A percentile compares a stretch with the other conserved stretches of the same genome.
Evolutionary conservation across 2,113 vertebrate species (phyloP).

Genomic region (Antennarius striatus): DNA sequence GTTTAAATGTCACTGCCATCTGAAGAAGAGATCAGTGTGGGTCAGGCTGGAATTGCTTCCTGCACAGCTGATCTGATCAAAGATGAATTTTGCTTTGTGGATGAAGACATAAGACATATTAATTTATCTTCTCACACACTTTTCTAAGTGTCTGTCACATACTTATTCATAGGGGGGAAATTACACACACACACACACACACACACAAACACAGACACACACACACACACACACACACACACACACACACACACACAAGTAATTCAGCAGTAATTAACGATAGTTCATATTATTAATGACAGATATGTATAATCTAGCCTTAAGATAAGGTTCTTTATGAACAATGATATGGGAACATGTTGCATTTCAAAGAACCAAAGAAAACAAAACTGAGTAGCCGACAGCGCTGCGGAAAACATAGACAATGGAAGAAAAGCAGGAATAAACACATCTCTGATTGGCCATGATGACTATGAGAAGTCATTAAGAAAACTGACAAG

Average conservation of each 20-base stretch:
- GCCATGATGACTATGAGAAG: not conserved
- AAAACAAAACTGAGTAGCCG: not conserved
- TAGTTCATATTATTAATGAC: not conserved
- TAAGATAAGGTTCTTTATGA: too few relatives aligned
- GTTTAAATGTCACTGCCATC: conserved; percentile 14
- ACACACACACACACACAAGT: too few relatives aligned
- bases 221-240: not conserved
- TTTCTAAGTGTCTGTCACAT: too few relatives aligned
- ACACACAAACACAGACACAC: too few relatives aligned
- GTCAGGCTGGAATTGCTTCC: conserved; percentile 41
- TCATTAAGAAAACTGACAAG: conserved; percentile 10
- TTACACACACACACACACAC: not conserved
- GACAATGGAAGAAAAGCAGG: not conserved
- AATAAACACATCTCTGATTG: conserved; percentile 4
- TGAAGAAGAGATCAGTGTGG: conserved; percentile 31
- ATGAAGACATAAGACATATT: not conserved
- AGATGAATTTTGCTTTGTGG: not conserved
- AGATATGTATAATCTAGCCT: not conserved
- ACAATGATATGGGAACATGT: not conserved
- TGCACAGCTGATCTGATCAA: conserved; percentile 11
- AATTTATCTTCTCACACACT: conserved; percentile 3
- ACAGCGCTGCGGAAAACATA: not conserved
- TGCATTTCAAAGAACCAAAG: too few relatives aligned
- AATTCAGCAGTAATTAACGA: not conserved
- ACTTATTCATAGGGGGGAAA: conserved; percentile 3